Evolutionary conservation across 2,888 invertebrate genomes (phyloP).

Genomic region (Cybosia mesomella): DNA sequence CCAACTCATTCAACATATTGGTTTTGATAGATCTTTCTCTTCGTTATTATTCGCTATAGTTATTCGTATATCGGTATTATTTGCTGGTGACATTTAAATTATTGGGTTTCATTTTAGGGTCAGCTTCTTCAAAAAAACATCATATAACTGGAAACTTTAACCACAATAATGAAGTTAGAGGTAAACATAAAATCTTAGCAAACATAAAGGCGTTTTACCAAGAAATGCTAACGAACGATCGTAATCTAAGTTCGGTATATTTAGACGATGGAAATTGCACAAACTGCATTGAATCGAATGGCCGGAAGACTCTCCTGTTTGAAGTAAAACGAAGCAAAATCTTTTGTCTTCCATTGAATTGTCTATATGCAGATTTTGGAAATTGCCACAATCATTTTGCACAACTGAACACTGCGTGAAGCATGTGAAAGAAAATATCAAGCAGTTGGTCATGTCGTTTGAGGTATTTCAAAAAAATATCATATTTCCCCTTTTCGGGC

Average conservation of each 20-base stretch:
- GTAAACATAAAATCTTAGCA: conserved; percentile 38
- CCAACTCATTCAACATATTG: not conserved
- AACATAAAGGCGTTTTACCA: conserved; percentile 42
- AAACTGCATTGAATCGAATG: conserved; percentile 48
- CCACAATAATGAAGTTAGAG: conserved; percentile 29
- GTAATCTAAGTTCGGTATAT: conserved; percentile 62
- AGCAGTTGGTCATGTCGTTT: not conserved
- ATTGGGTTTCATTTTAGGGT: not conserved
- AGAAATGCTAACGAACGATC: conserved; percentile 50
- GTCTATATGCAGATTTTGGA: conserved; percentile 26
- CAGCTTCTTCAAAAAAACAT: not conserved
- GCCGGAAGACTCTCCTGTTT: conserved; percentile 42
- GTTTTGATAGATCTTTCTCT: not conserved
- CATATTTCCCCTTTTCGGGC: too few species aligned
- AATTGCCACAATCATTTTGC: not conserved
- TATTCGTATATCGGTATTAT: too few species aligned
- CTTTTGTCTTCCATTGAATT: conserved; percentile 34
- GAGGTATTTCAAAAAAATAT: too few species aligned
- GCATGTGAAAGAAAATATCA: not conserved
- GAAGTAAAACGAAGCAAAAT: conserved; percentile 30
- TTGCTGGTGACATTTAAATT: not conserved
- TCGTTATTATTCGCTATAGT: too few species aligned
- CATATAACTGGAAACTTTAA: conserved; percentile 13
- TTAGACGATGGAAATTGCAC: conserved; percentile 68
- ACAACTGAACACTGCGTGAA: not conserved